Percentiles rank a stretch among this genome's conserved stretches.
Evolutionary conservation across 2,888 invertebrate genomes (phyloP).

Genomic region (Doris montereyensis): DNA sequence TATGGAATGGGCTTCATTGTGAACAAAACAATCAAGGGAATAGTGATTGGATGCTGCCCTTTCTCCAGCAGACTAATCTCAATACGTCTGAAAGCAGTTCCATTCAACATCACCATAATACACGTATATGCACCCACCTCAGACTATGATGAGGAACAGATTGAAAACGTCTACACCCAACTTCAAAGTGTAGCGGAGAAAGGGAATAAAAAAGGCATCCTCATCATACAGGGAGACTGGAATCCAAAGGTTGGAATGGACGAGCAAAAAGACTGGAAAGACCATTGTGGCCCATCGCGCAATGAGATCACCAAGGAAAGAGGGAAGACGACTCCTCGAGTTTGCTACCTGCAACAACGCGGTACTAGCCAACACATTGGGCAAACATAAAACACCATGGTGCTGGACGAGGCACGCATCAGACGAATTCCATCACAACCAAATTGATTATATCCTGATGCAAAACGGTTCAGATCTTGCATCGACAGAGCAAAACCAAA

Average conservation of each 20-base stretch:
- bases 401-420: too few relatives aligned
- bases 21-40: conserved; percentile 2
- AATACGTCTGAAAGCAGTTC: conserved; percentile 44
- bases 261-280: conserved; percentile 38
- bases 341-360: too few relatives aligned
- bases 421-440: too few relatives aligned
- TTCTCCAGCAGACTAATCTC: conserved; percentile 41
- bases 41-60: neutral
- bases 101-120: conserved; percentile 45
- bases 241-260: conserved; percentile 44
- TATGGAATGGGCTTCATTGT: conserved; percentile 40
- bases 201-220: conserved; percentile 43
- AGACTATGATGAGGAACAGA: conserved; percentile 14
- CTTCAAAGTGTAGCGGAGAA: conserved; percentile 36
- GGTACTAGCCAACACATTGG: too few relatives aligned
- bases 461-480: too few relatives aligned
- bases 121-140: conserved; percentile 39
- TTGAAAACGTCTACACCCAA: conserved; percentile 43
- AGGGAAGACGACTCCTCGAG: too few relatives aligned
- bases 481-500: too few relatives aligned
- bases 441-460: too few relatives aligned
- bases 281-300: conserved; percentile 34
- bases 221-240: conserved; percentile 44
- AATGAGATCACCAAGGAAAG: conserved; percentile 26
- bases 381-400: too few relatives aligned